These are phyloP conservation scores for Alethe castanea DNA, from an alignment of 2,113 vertebrate genomes.

Conservation along the genomic window DNA sequence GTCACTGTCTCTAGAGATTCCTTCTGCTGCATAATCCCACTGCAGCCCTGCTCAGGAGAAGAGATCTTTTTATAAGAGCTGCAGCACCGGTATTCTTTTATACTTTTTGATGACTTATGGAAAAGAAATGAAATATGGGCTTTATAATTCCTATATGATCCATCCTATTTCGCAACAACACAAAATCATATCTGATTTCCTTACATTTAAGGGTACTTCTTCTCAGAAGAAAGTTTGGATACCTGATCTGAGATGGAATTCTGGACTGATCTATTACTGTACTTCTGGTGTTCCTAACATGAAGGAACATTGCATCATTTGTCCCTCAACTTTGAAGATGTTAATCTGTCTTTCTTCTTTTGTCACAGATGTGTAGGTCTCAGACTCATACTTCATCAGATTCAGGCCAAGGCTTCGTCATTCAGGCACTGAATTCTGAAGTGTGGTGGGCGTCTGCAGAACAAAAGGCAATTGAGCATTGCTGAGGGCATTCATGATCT, in stretches of 20 bases:
- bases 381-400: not conserved
- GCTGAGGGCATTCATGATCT: not conserved
- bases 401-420: not conserved
- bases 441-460: not conserved
- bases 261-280: not conserved
- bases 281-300: not conserved
- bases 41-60: slow-evolving; percentile 3
- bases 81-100: not conserved
- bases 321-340: not conserved
- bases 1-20: not conserved
- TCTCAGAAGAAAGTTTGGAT: not conserved
- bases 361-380: not conserved
- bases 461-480: not conserved
- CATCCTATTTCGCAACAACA: not conserved
- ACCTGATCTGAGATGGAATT: not conserved
- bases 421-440: not conserved
- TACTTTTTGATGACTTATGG: not conserved
- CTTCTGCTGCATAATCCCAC: not conserved
- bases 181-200: not conserved
- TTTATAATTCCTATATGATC: not conserved
- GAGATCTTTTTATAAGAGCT: not conserved
- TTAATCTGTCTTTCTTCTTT: not conserved
- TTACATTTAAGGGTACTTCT: not conserved
- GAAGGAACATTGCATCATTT: not conserved
- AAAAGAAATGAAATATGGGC: not conserved